phyloP scores from a whole-genome alignment of 2,797 vertebrate genomes.

The Anguilla marmorata region DNA sequence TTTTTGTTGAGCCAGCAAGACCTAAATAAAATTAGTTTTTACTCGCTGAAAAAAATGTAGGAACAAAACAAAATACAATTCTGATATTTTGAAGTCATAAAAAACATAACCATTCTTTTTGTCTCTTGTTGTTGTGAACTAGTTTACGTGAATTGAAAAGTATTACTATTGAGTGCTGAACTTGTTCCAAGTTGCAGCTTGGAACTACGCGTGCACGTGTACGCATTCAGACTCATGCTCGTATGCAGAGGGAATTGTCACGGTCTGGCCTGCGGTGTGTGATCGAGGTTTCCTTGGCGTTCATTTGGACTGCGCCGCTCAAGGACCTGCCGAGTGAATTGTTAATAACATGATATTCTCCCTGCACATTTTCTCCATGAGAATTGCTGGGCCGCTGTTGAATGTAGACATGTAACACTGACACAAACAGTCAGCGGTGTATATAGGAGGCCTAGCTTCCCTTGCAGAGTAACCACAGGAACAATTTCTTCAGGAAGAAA shows the following conservation, averaged over 20 bases:
- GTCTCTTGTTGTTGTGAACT: neutral
- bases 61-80: neutral
- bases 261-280: conserved; percentile 41
- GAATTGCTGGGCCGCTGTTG: conserved; percentile 9
- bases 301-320: conserved; percentile 45
- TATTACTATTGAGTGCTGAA: neutral
- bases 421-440: neutral
- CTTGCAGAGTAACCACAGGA: neutral
- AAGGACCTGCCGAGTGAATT: conserved; percentile 56
- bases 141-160: neutral
- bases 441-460: neutral
- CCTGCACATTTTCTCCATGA: conserved; percentile 47
- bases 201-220: neutral
- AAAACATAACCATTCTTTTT: neutral
- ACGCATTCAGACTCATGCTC: too few relatives aligned
- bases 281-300: conserved; percentile 56
- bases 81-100: neutral
- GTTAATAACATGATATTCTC: conserved; percentile 57
- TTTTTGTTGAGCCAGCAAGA: neutral
- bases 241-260: conserved; percentile 36
- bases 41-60: neutral
- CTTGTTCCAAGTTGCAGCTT: neutral
- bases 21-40: neutral
- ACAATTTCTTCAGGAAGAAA: neutral
- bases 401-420: neutral